Evolutionary conservation across 2,113 vertebrate genomes (phyloP).

Genomic region (Pluvialis apricaria): DNA sequence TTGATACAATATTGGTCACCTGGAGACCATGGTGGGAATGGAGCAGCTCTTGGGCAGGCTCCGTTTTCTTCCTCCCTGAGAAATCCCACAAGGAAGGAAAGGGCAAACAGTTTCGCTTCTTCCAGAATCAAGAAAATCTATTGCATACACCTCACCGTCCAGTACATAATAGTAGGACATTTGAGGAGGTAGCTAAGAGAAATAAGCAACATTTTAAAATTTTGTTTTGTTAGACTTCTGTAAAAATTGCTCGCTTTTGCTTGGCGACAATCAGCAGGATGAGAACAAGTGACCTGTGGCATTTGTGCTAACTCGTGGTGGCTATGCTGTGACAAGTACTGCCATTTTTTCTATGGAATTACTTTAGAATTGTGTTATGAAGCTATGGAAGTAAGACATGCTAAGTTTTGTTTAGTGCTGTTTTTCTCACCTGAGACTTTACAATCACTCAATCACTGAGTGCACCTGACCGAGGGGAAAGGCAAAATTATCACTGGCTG

Average conservation of each 20-base stretch:
- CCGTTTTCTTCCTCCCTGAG: background rate
- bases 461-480: constrained; percentile 36
- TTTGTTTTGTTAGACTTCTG: background rate
- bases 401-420: background rate
- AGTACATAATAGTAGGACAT: background rate
- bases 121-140: background rate
- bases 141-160: rapidly evolving
- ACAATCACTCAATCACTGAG: constrained; percentile 23
- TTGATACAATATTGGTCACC: background rate
- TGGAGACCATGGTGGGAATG: background rate
- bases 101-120: background rate
- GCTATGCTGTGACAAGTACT: background rate
- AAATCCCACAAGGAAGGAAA: background rate
- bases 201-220: background rate
- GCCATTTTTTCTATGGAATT: background rate
- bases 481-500: constrained; percentile 56
- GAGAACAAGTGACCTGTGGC: background rate
- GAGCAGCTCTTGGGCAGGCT: background rate
- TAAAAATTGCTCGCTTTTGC: background rate
- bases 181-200: background rate
- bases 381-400: background rate
- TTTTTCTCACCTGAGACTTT: background rate
- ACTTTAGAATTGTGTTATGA: background rate
- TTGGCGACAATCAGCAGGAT: background rate
- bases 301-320: background rate